Conservation (phyloP, 2,113 vertebrate species). For the Eidolon helvum region DNA sequence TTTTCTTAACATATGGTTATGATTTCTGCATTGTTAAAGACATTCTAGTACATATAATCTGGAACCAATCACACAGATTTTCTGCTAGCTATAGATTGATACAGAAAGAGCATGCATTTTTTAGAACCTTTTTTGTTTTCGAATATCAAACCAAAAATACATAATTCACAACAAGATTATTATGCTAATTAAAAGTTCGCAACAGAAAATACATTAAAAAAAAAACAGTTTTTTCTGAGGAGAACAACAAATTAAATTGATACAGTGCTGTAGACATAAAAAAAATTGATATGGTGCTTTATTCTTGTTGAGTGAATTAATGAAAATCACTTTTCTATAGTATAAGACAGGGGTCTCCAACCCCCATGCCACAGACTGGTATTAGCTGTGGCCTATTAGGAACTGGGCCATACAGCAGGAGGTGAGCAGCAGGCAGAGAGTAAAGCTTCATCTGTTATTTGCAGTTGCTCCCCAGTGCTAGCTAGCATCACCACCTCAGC, state of each 20-base stretch:
- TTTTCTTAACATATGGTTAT: constrained; percentile 29
- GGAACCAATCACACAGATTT: not conserved
- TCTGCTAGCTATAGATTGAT: not conserved
- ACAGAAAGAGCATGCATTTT: not conserved
- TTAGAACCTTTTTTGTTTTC: not conserved
- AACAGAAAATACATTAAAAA: not conserved
- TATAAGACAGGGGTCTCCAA: not conserved
- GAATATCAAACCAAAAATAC: not conserved
- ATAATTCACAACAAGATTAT: not conserved
- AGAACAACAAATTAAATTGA: not conserved
- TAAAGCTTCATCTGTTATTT: no score
- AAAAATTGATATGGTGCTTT: not conserved
- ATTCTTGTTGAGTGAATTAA: not conserved
- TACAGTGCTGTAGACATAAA: not conserved
- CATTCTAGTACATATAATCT: not conserved
- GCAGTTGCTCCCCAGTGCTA: no score
- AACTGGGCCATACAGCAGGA: no score
- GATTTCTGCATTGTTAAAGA: not conserved
- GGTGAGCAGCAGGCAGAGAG: no score
- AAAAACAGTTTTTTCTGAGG: not conserved
- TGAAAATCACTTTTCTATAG: not conserved
- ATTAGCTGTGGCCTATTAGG: no score
- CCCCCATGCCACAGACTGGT: no score
- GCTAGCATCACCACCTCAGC: no score
- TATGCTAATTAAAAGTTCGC: not conserved